Percentiles rank a stretch among this genome's conserved stretches.
Evolutionary conservation across 2,888 invertebrate species (phyloP).

Genomic region (Volucella bombylans): DNA sequence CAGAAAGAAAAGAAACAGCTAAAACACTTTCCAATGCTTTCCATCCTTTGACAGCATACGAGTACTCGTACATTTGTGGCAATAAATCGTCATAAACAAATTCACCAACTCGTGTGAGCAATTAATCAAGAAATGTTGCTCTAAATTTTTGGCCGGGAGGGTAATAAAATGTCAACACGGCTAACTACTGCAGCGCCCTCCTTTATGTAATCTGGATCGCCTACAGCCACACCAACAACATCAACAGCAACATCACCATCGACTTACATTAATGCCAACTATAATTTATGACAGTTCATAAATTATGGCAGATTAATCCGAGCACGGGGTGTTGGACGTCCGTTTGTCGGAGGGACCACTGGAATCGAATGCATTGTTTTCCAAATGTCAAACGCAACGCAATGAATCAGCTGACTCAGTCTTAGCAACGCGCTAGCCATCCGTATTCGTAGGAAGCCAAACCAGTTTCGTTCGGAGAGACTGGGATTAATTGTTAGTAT

Average conservation of each 20-base stretch:
- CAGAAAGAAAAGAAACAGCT: neutral
- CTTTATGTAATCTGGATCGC: neutral
- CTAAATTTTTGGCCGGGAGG: slow-evolving; percentile 4
- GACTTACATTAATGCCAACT: slow-evolving; percentile 8
- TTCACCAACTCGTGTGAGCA: neutral
- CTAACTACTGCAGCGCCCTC: neutral
- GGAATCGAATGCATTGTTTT: slow-evolving; percentile 28
- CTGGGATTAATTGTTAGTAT: slow-evolving; percentile 43
- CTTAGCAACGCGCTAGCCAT: neutral
- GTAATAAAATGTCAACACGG: slow-evolving; percentile 31
- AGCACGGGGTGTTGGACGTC: neutral
- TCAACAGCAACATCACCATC: neutral
- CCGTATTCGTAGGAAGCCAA: slow-evolving; percentile 23
- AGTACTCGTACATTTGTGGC: neutral
- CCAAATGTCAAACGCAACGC: slow-evolving; percentile 14
- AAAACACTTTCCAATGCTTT: neutral
- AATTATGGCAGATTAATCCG: slow-evolving; percentile 31
- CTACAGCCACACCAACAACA: neutral
- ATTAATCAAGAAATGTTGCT: slow-evolving; percentile 12
- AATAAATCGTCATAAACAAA: neutral
- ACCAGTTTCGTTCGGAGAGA: slow-evolving; percentile 4
- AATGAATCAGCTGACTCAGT: slow-evolving; percentile 34
- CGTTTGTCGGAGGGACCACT: neutral
- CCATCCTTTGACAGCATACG: neutral
- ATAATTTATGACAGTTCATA: slow-evolving; percentile 44